Conservation (phyloP, 2,888 invertebrate species). For the Steinernema carpocapsae region DNA sequence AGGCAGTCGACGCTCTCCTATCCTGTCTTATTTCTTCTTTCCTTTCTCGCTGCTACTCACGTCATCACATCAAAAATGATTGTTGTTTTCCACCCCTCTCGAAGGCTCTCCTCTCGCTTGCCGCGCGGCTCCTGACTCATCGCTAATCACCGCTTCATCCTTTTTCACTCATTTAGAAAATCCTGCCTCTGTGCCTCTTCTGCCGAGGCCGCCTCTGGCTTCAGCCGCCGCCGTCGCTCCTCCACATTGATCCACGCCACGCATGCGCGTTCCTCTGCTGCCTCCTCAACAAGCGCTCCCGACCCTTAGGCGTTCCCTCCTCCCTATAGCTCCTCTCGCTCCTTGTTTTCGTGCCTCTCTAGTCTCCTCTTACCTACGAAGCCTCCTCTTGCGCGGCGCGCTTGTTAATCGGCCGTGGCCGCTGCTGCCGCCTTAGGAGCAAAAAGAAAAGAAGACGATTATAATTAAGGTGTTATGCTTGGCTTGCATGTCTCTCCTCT, state of each 20-base stretch:
- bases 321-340: too few relatives aligned
- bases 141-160: constrained; percentile 24
- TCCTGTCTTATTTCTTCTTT: too few relatives aligned
- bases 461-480: constrained; percentile 30
- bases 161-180: constrained; percentile 7
- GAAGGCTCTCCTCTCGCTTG: too few relatives aligned
- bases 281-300: not conserved
- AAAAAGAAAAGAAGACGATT: too few relatives aligned
- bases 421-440: constrained; percentile 1
- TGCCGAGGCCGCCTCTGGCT: not conserved
- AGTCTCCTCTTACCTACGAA: too few relatives aligned
- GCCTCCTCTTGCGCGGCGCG: not conserved
- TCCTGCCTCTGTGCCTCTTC: too few relatives aligned
- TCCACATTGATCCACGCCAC: constrained; percentile 5
- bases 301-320: not conserved
- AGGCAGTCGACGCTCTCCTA: not conserved
- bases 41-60: not conserved
- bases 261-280: not conserved
- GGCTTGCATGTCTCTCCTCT: not conserved
- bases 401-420: not conserved
- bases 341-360: too few relatives aligned
- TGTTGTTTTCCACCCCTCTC: not conserved
- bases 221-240: constrained; percentile 8
- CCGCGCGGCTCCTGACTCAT: constrained; percentile 10
- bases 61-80: constrained; percentile 13